Base-by-base conservation (phyloP, 2,113 vertebrate genomes). In the Phylloscopus whistleri region DNA sequence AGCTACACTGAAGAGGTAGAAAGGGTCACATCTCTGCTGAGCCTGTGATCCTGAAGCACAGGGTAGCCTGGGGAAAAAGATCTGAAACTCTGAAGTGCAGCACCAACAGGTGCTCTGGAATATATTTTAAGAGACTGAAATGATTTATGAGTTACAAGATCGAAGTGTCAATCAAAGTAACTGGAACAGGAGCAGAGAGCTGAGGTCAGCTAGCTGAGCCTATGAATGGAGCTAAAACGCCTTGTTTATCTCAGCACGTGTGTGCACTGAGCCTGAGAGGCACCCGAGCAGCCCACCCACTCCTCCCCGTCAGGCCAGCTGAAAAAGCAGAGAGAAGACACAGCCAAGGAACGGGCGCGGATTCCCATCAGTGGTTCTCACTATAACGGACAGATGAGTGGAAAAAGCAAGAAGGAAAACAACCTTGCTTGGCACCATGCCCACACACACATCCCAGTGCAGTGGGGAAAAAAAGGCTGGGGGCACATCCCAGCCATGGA, bases 161-260 rank as follows among this genome's bases (percentile, higher is more conserved):
- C 56, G 44, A 90, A 93, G 55, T 3, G 0, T 81, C 84, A 93
- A 44, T 77, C 52, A 84, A 63, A 80, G 21, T n/a, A 63, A 80
- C 41, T 5, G 68, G 22, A 91, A 93, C 41, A 41, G 0, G 0
- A 75, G 59, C 72, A 56, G 9, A 48, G 60, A 56, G 75, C 68
- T 39, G 68, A 90, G 77, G 44, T 48, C 18, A 0, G 59, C 13
- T 3, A 0, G 69, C 80, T 37, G 76, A 92, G 88, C 69, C 88
- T 78, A 93, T 96, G 94, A 97, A 96, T 93, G 92, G 76, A 84
- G 83, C 33, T 72, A 10, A 64, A 95, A 23, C 0, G 58, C 46
- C 62, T 90, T 94, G 94, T 96, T 96, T 96, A 93, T 93, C 88
- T 89, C 92, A 43, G 80, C 96, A 96, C 96, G 76, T 96, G 96